phyloP scores from a whole-genome alignment of 2,888 invertebrate species.

The Stenichneumon culpator region DNA sequence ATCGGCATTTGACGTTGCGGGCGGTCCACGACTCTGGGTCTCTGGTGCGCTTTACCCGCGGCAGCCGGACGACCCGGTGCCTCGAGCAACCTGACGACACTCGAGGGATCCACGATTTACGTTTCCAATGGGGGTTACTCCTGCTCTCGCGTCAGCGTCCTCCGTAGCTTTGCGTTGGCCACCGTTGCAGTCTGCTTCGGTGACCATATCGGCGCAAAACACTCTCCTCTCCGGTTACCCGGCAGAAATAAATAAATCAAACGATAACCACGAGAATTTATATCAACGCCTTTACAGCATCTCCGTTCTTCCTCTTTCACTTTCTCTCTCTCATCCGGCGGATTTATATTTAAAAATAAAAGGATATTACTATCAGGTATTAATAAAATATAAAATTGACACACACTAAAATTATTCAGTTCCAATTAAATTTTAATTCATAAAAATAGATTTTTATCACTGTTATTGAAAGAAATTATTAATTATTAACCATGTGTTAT shows the following conservation, averaged over 20 bases:
- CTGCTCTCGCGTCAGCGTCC: constrained; percentile 7
- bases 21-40: constrained; percentile 15
- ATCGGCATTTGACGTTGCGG: constrained; percentile 74
- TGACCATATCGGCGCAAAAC: constrained; percentile 41
- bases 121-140: constrained; percentile 27
- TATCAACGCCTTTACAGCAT: background rate
- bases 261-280: constrained; percentile 1
- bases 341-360: constrained; percentile 14
- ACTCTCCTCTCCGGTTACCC: constrained; percentile 1
- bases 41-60: constrained; percentile 25
- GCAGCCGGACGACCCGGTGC: constrained; percentile 31
- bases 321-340: background rate
- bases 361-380: too few relatives aligned
- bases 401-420: too few relatives aligned
- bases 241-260: constrained; percentile 30
- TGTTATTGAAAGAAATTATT: too few relatives aligned
- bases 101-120: constrained; percentile 62
- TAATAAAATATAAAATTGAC: too few relatives aligned
- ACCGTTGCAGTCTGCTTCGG: constrained; percentile 18
- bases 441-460: too few relatives aligned
- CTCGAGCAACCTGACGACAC: constrained; percentile 64
- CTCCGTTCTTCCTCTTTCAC: background rate
- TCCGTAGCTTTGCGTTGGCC: constrained; percentile 10
- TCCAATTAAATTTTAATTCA: too few relatives aligned
- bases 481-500: too few relatives aligned